Conservation (phyloP, 2,797 vertebrate genomes). For the Anguilla anguilla region DNA sequence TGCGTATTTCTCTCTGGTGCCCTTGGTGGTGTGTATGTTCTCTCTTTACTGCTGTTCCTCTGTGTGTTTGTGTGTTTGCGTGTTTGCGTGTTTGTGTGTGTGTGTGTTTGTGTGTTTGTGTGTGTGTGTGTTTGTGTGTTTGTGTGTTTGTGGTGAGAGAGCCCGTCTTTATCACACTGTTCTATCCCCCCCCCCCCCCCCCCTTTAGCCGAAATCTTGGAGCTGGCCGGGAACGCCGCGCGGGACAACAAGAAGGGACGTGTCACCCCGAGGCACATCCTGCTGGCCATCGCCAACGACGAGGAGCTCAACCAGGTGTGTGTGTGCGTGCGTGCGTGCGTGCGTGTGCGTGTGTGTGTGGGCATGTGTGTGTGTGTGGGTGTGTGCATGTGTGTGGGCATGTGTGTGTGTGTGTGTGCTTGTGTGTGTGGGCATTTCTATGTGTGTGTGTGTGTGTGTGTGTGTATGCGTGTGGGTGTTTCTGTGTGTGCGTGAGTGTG, state of each 20-base stretch:
- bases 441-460: background rate
- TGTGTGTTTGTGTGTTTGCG: background rate
- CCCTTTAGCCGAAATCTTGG: conserved; percentile 87
- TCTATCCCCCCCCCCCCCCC: no score
- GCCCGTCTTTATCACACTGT: background rate
- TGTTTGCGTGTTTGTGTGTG: no score
- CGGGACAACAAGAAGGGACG: conserved; percentile 99
- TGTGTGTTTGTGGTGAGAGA: background rate
- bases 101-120: no score
- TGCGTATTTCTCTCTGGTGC: background rate
- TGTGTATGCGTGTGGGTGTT: background rate
- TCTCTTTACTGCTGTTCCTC: background rate
- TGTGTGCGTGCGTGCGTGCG: no score
- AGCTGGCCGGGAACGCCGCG: conserved; percentile 97
- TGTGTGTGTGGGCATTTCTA: background rate
- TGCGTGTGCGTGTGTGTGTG: conserved; percentile 63
- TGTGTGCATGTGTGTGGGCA: background rate
- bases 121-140: no score
- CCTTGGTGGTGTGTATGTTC: background rate
- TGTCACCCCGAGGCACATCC: conserved; percentile 88
- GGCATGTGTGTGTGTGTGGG: background rate
- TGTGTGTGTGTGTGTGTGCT: conserved; percentile 15
- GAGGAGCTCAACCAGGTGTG: conserved; percentile 96
- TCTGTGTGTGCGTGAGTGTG: background rate
- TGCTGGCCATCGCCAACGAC: conserved; percentile 94